phyloP scores from a whole-genome alignment of 2,888 invertebrate species.

The Platycnemis pennipes region DNA sequence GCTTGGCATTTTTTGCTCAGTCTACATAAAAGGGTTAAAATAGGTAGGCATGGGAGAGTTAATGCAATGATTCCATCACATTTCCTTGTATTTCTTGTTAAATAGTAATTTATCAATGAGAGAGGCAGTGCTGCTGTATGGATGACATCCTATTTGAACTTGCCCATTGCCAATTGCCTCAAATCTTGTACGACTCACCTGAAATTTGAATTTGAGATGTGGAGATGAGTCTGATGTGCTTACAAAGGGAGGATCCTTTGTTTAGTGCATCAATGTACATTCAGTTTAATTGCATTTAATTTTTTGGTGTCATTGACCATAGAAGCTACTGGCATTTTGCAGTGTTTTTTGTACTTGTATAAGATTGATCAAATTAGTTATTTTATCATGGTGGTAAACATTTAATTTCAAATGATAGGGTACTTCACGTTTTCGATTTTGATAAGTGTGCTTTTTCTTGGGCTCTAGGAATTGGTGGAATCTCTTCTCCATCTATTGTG shows the following conservation, averaged over 20 bases:
- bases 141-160: neutral
- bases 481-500: conserved; percentile 59
- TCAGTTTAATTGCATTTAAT: neutral
- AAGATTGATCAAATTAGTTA: neutral
- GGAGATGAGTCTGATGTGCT: neutral
- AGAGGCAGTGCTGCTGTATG: neutral
- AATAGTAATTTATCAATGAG: neutral
- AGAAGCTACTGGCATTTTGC: neutral
- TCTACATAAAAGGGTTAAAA: no score
- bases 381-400: conserved; percentile 55
- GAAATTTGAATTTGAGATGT: neutral
- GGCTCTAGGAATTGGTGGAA: conserved; percentile 31
- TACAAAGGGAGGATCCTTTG: neutral
- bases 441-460: conserved; percentile 2
- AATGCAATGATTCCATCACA: neutral
- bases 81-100: neutral
- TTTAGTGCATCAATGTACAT: neutral
- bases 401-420: neutral
- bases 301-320: neutral
- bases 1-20: no score
- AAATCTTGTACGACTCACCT: neutral
- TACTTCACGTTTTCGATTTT: conserved; percentile 20
- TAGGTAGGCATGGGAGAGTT: no score
- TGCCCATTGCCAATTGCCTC: neutral
- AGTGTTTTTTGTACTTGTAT: neutral